Evolutionary conservation across 2,888 invertebrate genomes (phyloP), one percentile per base, ranked within the genome.

Genomic region (Galeopsomyia nigrocyanea): DNA sequence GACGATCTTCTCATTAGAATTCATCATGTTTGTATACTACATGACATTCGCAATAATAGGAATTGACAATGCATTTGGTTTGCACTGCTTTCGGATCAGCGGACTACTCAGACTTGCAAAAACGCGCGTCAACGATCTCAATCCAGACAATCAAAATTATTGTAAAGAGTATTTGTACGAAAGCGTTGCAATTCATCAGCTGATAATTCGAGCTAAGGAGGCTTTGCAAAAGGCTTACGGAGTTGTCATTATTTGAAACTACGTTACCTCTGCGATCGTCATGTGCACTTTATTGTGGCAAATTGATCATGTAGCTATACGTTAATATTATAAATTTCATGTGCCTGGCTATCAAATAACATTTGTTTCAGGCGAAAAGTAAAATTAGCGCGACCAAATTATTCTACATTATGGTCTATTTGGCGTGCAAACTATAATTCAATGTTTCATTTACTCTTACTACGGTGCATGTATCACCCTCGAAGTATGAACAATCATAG

Each of bases 281-380:
- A 76, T 81, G 61, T 82, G 81, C 66, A 71, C 76, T 0, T 49
- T 78, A 31, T 73, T 82, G 26, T 82, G 78, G 50, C 79, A 82
- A 62, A 71, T 74, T 46, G 31, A 31, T 14, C 56, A 22, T 55
- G 51, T 31, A 73, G 31, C n/a, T n/a, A n/a, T n/a, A 31, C 19
- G 78, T 78, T 57, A 47, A 78, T 7, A n/a, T n/a, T n/a, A n/a
- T 31, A 31, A 31, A n/a, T n/a, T n/a, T n/a, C n/a, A n/a, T n/a
- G n/a, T n/a, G n/a, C n/a, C n/a, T n/a, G n/a, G n/a, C n/a, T n/a
- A n/a, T n/a, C n/a, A n/a, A n/a, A n/a, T n/a, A n/a, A n/a, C n/a
- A n/a, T 31, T 31, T 31, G 3, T 3, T 31, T 31, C 7, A 31
- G 31, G 7, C 7, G 7, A 31, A 31, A 31, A 31, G 31, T 31